Conservation (phyloP, 2,888 invertebrate genomes). For the Drepana falcataria region DNA sequence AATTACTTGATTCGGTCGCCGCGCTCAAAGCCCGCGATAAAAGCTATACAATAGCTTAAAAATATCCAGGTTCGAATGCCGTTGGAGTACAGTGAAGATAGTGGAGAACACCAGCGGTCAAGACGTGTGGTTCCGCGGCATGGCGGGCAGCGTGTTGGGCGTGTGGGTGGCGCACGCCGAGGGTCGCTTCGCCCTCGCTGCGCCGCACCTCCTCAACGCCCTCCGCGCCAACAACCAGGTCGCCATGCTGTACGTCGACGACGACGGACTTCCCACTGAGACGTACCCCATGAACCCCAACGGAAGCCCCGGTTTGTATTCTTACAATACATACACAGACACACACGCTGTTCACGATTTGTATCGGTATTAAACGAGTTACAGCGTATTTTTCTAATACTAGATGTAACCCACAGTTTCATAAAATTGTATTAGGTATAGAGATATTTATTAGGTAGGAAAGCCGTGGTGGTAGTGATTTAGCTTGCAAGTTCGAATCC, state of each 20-base stretch:
- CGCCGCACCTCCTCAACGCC: constrained; percentile 60
- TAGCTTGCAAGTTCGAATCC: too few species aligned
- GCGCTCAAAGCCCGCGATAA: too few species aligned
- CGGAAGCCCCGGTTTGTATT: constrained; percentile 83
- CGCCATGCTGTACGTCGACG: constrained; percentile 91
- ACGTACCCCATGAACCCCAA: constrained; percentile 97
- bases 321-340: too few species aligned
- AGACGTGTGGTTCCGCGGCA: constrained; percentile 92
- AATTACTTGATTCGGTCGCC: too few species aligned
- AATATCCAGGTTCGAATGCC: constrained; percentile 78
- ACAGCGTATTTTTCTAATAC: too few species aligned
- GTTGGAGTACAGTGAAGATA: constrained; percentile 88
- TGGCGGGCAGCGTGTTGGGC: constrained; percentile 93
- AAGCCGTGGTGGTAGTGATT: too few species aligned
- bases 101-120: constrained; percentile 74
- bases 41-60: too few species aligned
- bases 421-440: too few species aligned
- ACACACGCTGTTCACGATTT: too few species aligned
- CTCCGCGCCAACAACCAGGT: constrained; percentile 81
- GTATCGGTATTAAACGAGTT: too few species aligned
- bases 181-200: constrained; percentile 85
- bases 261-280: constrained; percentile 85
- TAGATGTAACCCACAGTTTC: too few species aligned
- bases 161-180: constrained; percentile 99
- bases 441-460: too few species aligned